Evolutionary conservation across 2,888 invertebrate species (phyloP).

Genomic region (Parochlus steinenii): DNA sequence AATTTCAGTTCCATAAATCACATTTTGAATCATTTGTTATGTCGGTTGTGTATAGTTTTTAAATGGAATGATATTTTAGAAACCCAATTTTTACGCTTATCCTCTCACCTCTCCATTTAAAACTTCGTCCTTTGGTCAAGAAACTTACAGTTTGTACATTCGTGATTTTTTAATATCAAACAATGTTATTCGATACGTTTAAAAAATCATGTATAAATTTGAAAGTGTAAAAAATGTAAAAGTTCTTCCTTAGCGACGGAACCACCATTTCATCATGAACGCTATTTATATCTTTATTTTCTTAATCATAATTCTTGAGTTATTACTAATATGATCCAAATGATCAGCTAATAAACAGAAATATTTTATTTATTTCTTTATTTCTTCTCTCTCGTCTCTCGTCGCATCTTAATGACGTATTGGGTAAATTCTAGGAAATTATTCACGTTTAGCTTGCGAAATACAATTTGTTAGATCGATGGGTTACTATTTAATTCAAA

Average conservation of each 20-base stretch:
- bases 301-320: conserved; percentile 2
- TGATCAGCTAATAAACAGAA: background rate
- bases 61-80: conserved; percentile 5
- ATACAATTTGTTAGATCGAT: conserved; percentile 94
- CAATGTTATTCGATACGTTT: too few relatives aligned
- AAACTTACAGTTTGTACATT: too few relatives aligned
- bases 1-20: conserved; percentile 6
- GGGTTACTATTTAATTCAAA: conserved; percentile 97
- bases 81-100: background rate
- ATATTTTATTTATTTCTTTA: conserved; percentile 12
- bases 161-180: too few relatives aligned
- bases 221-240: too few relatives aligned
- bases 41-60: background rate
- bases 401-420: conserved; percentile 1
- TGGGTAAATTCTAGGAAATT: conserved; percentile 55
- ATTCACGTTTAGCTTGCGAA: conserved; percentile 88
- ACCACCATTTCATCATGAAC: background rate
- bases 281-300: conserved; percentile 2
- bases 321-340: background rate
- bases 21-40: background rate
- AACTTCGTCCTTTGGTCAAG: too few relatives aligned
- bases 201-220: too few relatives aligned
- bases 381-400: conserved; percentile 10
- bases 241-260: background rate
- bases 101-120: too few relatives aligned